phyloP scores from a whole-genome alignment of 2,797 vertebrate genomes.

The Muscicapa striata region DNA sequence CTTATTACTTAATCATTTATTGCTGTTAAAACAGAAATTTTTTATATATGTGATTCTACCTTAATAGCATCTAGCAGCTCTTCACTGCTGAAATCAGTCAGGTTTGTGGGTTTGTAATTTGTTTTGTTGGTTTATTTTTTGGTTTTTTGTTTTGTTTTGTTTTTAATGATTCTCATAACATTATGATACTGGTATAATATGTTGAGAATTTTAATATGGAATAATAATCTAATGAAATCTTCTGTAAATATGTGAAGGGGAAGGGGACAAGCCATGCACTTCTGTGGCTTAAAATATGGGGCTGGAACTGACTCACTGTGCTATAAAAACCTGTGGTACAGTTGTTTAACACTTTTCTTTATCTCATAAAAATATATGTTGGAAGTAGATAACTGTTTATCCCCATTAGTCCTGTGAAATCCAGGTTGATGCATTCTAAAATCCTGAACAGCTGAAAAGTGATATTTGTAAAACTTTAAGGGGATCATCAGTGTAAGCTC shows the following conservation, averaged over 20 bases:
- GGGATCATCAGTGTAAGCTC: neutral
- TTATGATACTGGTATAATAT: neutral
- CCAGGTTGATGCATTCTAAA: neutral
- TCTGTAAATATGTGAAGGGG: neutral
- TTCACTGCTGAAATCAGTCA: neutral
- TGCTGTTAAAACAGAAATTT: neutral
- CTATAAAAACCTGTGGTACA: neutral
- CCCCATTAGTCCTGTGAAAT: neutral
- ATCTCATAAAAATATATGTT: neutral
- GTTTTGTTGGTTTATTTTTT: neutral
- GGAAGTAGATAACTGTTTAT: neutral
- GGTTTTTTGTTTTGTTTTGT: no score
- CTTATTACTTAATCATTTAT: neutral
- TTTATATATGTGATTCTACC: neutral
- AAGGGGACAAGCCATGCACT: rapidly evolving
- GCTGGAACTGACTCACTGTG: neutral
- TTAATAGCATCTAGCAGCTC: neutral
- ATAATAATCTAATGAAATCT: neutral
- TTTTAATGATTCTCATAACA: neutral
- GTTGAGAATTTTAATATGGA: neutral
- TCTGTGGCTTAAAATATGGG: neutral
- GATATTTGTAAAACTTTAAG: neutral
- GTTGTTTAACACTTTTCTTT: neutral
- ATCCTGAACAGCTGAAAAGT: neutral
- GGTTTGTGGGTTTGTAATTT: neutral